These are phyloP conservation scores for Morelia viridis DNA, from an alignment of 2,797 vertebrate species.

Conservation along the genomic window DNA sequence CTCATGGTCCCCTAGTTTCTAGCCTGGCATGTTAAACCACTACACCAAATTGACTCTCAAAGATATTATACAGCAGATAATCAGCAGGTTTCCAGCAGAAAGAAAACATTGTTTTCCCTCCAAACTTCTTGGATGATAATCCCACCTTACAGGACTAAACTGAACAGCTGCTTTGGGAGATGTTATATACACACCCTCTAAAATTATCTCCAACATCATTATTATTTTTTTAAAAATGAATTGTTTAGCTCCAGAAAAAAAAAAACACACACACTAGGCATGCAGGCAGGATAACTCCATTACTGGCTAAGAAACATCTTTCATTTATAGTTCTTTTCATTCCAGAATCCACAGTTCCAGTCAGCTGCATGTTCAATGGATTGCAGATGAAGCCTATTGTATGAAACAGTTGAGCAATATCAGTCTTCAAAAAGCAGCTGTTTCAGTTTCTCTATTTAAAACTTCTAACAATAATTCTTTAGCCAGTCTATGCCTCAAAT, in stretches of 20 bases:
- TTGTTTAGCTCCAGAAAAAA: background rate
- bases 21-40: background rate
- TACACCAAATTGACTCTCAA: background rate
- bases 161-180: background rate
- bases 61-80: background rate
- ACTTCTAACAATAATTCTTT: constrained; percentile 24
- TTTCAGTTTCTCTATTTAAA: background rate
- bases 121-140: background rate
- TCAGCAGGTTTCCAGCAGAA: background rate
- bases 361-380: background rate
- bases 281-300: background rate
- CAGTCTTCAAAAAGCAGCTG: background rate
- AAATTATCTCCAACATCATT: background rate
- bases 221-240: background rate
- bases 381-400: background rate
- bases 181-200: background rate
- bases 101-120: background rate
- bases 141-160: background rate
- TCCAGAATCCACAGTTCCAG: background rate
- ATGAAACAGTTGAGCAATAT: background rate
- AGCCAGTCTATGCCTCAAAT: background rate
- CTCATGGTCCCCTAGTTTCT: background rate
- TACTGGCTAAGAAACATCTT: background rate
- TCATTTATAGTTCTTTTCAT: background rate
- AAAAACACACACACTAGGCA: background rate